These are phyloP conservation scores for Trochalopteron elliotii DNA, from an alignment of 2,113 vertebrate genomes.

Conservation along the genomic window DNA sequence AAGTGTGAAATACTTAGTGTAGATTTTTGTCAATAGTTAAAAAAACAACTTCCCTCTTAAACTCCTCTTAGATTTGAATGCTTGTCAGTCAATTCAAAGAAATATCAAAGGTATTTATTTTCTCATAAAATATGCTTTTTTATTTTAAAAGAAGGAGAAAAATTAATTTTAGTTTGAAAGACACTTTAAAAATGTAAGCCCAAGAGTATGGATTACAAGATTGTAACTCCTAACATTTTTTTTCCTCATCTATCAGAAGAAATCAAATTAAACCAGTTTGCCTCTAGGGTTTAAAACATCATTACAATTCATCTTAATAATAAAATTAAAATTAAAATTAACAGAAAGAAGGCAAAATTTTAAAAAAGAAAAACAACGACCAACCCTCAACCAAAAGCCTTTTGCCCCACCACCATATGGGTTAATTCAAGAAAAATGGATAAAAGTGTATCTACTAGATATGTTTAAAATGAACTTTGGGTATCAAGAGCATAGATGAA, in stretches of 20 bases:
- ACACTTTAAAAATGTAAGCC: conserved; percentile 72
- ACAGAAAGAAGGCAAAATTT: conserved; percentile 53
- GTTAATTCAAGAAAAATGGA: conserved; percentile 38
- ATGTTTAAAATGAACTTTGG: neutral
- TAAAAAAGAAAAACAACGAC: neutral
- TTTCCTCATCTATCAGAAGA: conserved; percentile 61
- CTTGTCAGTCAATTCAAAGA: neutral
- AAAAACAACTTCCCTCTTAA: neutral
- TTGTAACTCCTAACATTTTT: conserved; percentile 48
- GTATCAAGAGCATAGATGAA: neutral
- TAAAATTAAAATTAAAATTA: conserved; percentile 76
- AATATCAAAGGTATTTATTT: neutral
- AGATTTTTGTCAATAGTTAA: neutral
- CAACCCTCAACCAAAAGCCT: neutral
- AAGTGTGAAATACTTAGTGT: neutral
- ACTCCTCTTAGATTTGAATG: neutral
- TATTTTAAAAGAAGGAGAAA: conserved; percentile 64
- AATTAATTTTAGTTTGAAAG: conserved; percentile 69
- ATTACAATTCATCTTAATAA: conserved; percentile 75
- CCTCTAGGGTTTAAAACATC: conserved; percentile 67
- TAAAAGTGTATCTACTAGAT: neutral
- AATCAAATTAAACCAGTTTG: conserved; percentile 70
- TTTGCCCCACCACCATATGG: neutral
- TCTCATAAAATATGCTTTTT: conserved; percentile 63
- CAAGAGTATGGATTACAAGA: conserved; percentile 56